Evolutionary conservation across 2,113 vertebrate species (phyloP).

Genomic region (Micromys minutus): DNA sequence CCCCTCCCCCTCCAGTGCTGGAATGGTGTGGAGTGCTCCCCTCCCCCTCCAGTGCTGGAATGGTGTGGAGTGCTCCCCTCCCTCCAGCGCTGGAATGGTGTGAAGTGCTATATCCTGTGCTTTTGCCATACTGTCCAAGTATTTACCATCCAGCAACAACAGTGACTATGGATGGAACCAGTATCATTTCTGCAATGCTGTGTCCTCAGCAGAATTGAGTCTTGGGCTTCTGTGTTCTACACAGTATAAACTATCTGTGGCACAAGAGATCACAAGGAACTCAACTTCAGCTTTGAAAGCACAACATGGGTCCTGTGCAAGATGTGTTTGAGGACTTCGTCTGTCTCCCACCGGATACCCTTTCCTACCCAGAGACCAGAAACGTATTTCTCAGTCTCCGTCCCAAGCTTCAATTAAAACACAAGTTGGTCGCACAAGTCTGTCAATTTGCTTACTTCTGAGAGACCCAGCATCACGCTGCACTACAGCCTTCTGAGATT

Average conservation of each 20-base stretch:
- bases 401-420: background rate
- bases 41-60: no score
- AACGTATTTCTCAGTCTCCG: background rate
- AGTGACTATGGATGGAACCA: accelerated
- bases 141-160: background rate
- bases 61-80: no score
- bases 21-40: no score
- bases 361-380: background rate
- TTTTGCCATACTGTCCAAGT: background rate
- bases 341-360: no score
- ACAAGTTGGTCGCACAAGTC: background rate
- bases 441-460: background rate
- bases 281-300: background rate
- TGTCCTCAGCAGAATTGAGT: background rate
- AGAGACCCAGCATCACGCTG: background rate
- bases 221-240: background rate
- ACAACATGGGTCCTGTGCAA: background rate
- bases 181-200: background rate
- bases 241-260: background rate
- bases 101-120: background rate
- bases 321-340: background rate
- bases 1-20: accelerated
- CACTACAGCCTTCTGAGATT: background rate
- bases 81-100: background rate
- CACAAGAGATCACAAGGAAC: background rate